These are phyloP conservation scores for Podarcis raffonei DNA, from an alignment of 2,113 vertebrate genomes.

Conservation along the genomic window DNA sequence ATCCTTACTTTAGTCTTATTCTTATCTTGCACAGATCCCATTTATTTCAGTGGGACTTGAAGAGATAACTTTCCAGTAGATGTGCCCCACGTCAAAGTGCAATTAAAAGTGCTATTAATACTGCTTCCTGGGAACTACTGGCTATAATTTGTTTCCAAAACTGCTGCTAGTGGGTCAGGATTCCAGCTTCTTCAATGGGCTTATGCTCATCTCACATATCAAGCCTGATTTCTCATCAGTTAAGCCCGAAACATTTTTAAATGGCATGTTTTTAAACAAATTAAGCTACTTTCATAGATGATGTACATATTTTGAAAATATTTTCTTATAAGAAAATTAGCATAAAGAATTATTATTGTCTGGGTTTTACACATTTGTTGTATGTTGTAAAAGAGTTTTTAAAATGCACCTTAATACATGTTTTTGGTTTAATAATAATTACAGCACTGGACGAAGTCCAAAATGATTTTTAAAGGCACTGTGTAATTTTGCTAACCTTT, in stretches of 20 bases:
- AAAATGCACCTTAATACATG: conserved; percentile 53
- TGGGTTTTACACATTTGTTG: conserved; percentile 51
- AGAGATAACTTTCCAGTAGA: not conserved
- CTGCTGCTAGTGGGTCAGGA: not conserved
- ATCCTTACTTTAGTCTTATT: too few relatives aligned
- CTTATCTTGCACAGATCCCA: not conserved
- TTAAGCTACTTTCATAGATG: conserved; percentile 31
- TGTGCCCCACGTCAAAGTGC: not conserved
- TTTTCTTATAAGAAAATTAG: conserved; percentile 51
- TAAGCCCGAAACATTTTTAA: conserved; percentile 35
- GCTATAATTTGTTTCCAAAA: conserved; percentile 1
- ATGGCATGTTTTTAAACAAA: conserved; percentile 28
- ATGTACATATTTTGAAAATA: conserved; percentile 59
- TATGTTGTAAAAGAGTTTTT: conserved; percentile 38
- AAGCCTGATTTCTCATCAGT: not conserved
- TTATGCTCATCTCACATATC: conserved; percentile 10
- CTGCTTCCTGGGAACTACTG: not conserved
- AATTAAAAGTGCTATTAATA: not conserved
- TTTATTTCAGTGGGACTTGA: not conserved
- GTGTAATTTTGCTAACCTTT: conserved; percentile 15
- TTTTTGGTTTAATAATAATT: conserved; percentile 50
- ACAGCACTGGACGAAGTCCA: not conserved
- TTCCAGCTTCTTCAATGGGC: not conserved
- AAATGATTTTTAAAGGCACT: conserved; percentile 43
- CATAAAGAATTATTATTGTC: conserved; percentile 45